A percentile compares a stretch with the other conserved stretches of the same genome.
phyloP scores from a whole-genome alignment of 2,797 vertebrate species.

The Benthosema pterotum region DNA sequence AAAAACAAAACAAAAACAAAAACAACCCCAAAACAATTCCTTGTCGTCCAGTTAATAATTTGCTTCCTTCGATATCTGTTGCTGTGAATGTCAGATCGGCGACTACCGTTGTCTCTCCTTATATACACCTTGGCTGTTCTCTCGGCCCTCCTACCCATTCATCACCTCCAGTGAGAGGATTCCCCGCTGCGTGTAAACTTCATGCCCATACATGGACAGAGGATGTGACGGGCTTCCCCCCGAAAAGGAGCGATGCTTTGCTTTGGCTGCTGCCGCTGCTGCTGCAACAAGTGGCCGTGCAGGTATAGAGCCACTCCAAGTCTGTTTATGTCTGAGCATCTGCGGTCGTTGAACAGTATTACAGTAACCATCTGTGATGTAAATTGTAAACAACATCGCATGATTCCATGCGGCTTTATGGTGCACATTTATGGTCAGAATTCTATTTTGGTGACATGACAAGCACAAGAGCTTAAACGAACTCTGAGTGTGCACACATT shows the following conservation, averaged over 20 bases:
- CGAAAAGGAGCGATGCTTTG: conserved; percentile 84
- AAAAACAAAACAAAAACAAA: conserved; percentile 32
- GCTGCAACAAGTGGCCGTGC: conserved; percentile 79
- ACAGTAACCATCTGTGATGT: too few species aligned
- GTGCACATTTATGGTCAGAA: too few species aligned
- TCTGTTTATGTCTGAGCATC: too few species aligned
- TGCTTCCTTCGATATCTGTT: conserved; percentile 79
- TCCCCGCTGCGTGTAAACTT: conserved; percentile 97
- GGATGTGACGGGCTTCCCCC: conserved; percentile 94
- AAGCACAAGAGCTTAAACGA: too few species aligned
- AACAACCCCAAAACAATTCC: conserved; percentile 57
- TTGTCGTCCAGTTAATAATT: conserved; percentile 55
- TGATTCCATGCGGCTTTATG: too few species aligned
- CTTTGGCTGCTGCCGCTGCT: conserved; percentile 72
- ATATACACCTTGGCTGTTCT: conserved; percentile 88
- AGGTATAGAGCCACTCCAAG: background rate
- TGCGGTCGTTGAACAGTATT: too few species aligned
- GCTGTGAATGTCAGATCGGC: conserved; percentile 83
- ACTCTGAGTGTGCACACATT: too few species aligned
- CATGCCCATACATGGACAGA: conserved; percentile 98
- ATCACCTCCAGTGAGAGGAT: conserved; percentile 98
- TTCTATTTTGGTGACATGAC: too few species aligned
- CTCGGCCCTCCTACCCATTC: conserved; percentile 93
- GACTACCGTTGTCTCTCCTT: conserved; percentile 82
- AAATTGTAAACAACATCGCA: too few species aligned